Percentiles rank a stretch among this genome's conserved stretches.
Evolutionary conservation across 2,113 vertebrate species (phyloP).

Genomic region (Myanophis thanlyinensis): DNA sequence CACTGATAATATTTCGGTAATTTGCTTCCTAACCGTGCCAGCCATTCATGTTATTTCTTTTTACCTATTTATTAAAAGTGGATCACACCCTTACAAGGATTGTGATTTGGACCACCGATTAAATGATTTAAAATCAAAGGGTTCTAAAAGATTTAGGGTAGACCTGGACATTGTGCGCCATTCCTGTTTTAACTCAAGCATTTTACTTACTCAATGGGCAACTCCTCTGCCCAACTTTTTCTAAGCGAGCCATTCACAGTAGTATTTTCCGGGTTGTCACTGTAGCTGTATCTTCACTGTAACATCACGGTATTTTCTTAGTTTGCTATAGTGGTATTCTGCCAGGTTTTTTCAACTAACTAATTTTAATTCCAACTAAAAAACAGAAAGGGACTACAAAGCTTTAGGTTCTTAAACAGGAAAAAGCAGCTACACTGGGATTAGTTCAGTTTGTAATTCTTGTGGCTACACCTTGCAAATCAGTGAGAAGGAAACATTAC

Average conservation of each 20-base stretch:
- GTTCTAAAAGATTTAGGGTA: background rate
- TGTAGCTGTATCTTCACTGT: too few relatives aligned
- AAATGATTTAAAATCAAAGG: background rate
- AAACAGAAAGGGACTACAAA: slow-evolving; percentile 59
- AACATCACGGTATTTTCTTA: slow-evolving; percentile 45
- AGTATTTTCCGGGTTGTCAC: too few relatives aligned
- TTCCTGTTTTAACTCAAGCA: fast-evolving
- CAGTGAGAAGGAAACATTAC: slow-evolving; percentile 38
- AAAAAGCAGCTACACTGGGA: slow-evolving; percentile 79
- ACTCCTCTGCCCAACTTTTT: background rate
- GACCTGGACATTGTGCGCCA: background rate
- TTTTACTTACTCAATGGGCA: background rate
- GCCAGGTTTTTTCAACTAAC: too few relatives aligned
- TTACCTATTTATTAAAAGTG: background rate
- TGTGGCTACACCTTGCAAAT: slow-evolving; percentile 59
- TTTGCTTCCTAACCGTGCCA: background rate
- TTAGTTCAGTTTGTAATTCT: slow-evolving; percentile 71
- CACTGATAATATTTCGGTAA: background rate
- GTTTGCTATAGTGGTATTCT: slow-evolving; percentile 10
- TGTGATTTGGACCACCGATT: background rate
- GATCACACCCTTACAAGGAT: background rate
- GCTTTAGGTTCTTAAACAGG: slow-evolving; percentile 70
- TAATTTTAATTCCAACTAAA: slow-evolving; percentile 34
- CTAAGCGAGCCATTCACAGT: background rate
- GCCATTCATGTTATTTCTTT: background rate